Evolutionary conservation across 2,113 vertebrate genomes (phyloP).

Genomic region (Muscicapa adusta): DNA sequence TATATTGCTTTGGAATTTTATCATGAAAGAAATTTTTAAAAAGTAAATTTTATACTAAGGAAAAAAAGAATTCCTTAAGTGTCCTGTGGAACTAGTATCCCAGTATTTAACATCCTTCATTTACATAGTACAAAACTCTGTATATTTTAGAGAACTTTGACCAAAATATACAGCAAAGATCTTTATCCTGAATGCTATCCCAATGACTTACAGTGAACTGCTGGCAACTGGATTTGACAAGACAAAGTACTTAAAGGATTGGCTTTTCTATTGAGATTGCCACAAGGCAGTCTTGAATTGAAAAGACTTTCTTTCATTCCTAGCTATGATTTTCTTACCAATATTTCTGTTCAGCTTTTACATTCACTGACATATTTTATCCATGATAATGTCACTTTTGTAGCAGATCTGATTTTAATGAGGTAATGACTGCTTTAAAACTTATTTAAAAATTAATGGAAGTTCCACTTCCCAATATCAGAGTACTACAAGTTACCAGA

Average conservation of each 20-base stretch:
- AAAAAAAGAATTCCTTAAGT: neutral
- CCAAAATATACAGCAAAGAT: neutral
- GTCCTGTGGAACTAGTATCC: neutral
- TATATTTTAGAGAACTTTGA: neutral
- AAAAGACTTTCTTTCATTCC: neutral
- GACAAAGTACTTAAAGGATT: neutral
- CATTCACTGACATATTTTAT: neutral
- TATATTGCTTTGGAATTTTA: neutral
- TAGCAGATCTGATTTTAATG: neutral
- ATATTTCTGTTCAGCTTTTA: neutral
- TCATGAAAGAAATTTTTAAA: neutral
- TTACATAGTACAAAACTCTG: neutral
- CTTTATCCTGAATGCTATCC: neutral
- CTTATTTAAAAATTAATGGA: neutral
- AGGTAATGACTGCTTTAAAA: neutral
- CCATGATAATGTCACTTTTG: neutral
- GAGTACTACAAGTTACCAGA: neutral
- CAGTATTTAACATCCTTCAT: neutral
- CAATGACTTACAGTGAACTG: neutral
- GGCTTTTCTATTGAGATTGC: neutral
- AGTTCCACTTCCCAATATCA: neutral
- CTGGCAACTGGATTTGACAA: neutral
- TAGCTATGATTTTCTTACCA: neutral
- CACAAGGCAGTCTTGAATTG: neutral
- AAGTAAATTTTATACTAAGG: neutral